These are phyloP conservation scores for Enteromius radiatus DNA, from an alignment of 2,797 vertebrate species.

Conservation along the genomic window DNA sequence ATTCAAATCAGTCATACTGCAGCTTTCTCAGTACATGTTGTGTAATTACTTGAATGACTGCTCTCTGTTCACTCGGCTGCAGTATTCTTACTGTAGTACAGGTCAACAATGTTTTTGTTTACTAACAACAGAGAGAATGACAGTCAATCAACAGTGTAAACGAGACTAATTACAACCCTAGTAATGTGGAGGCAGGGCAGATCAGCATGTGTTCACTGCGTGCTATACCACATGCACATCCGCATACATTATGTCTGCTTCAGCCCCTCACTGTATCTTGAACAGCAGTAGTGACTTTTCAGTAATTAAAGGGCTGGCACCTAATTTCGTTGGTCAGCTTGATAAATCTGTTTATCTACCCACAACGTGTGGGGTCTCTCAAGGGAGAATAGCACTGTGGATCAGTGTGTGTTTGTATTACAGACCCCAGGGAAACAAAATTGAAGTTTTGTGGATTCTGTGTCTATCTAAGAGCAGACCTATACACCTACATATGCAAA, in stretches of 20 bases:
- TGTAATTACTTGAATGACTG: background rate
- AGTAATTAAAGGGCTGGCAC: conserved; percentile 37
- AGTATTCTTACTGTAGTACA: background rate
- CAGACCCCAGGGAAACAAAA: background rate
- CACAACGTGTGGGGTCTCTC: background rate
- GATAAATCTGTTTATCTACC: conserved; percentile 7
- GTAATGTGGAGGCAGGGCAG: background rate
- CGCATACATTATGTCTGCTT: background rate
- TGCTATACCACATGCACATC: background rate
- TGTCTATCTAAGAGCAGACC: background rate
- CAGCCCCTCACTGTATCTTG: background rate
- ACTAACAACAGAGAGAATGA: conserved; percentile 2
- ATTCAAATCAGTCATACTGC: background rate
- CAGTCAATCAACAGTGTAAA: conserved; percentile 31
- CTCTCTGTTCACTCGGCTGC: background rate
- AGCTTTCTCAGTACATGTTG: background rate
- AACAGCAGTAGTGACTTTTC: conserved; percentile 1
- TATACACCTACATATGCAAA: background rate
- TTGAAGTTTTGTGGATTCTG: background rate
- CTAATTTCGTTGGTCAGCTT: conserved; percentile 35
- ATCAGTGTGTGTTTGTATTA: conserved; percentile 16
- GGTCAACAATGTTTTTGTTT: conserved; percentile 3
- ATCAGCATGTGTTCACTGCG: background rate
- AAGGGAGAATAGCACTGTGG: background rate
- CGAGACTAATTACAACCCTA: background rate